phyloP scores from a whole-genome alignment of 2,888 invertebrate species.

The Erebia ligea region DNA sequence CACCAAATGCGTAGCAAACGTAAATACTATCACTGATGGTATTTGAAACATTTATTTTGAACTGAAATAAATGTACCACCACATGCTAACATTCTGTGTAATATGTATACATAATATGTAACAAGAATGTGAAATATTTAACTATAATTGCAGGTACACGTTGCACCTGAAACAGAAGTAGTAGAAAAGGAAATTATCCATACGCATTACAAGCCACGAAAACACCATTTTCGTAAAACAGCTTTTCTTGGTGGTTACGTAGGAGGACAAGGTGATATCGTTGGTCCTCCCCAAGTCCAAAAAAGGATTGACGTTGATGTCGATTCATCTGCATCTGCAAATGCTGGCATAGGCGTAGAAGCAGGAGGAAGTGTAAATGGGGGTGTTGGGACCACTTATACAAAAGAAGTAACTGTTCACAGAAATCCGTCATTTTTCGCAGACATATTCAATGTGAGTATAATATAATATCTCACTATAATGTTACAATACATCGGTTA shows the following conservation, averaged over 20 bases:
- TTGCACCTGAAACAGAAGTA: constrained; percentile 55
- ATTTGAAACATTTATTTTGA: constrained; percentile 7
- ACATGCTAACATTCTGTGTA: constrained; percentile 28
- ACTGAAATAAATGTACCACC: constrained; percentile 10
- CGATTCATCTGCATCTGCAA: constrained; percentile 50
- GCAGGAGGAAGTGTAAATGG: constrained; percentile 41
- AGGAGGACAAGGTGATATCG: constrained; percentile 51
- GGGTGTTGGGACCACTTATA: constrained; percentile 52
- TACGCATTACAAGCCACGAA: constrained; percentile 61
- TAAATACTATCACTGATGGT: neutral
- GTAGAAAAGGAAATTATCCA: constrained; percentile 60
- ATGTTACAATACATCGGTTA: neutral
- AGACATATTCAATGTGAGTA: constrained; percentile 86
- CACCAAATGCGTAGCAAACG: neutral
- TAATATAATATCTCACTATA: neutral
- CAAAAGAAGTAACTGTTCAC: constrained; percentile 58
- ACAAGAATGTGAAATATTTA: neutral
- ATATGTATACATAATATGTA: neutral
- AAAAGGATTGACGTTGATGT: constrained; percentile 65
- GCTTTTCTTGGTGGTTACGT: constrained; percentile 65
- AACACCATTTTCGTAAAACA: constrained; percentile 61
- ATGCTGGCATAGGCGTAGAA: constrained; percentile 47
- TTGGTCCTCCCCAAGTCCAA: constrained; percentile 52
- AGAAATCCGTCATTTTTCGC: constrained; percentile 79
- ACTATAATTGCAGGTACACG: constrained; percentile 56